Conservation (phyloP, 2,797 vertebrate species). For the Euphonia xanthogaster region DNA sequence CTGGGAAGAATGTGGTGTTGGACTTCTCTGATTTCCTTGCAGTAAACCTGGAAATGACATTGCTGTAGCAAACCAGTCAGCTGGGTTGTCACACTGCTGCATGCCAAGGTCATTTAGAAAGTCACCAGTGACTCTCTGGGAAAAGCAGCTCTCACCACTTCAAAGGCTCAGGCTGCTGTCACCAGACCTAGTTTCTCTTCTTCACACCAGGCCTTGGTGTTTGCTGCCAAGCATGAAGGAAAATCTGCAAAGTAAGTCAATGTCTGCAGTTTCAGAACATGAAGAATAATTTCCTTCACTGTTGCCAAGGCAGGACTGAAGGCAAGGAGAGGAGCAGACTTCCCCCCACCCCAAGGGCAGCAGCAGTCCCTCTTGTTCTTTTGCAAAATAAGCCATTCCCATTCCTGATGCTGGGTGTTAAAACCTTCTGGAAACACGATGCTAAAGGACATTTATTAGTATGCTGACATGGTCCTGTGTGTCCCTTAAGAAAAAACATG, state of each 20-base stretch:
- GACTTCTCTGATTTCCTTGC: neutral
- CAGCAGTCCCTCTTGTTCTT: neutral
- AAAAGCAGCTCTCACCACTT: neutral
- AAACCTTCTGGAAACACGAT: fast-evolving
- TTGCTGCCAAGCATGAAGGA: neutral
- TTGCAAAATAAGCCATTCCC: neutral
- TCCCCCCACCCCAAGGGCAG: neutral
- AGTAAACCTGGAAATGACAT: neutral
- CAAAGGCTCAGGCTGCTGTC: neutral
- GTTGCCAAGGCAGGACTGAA: neutral
- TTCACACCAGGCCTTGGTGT: fast-evolving
- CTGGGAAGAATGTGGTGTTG: neutral
- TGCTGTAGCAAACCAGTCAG: neutral
- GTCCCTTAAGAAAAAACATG: neutral
- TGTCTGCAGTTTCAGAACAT: neutral
- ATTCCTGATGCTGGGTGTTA: neutral
- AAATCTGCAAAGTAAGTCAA: neutral
- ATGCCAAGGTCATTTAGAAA: neutral
- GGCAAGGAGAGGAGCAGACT: neutral
- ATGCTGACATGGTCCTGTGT: neutral
- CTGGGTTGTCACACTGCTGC: neutral
- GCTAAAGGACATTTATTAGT: neutral
- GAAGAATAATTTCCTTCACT: neutral
- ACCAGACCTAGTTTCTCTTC: neutral
- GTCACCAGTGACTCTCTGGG: neutral